Base-by-base conservation (phyloP, 2,888 invertebrate species). In the Cancer borealis region DNA sequence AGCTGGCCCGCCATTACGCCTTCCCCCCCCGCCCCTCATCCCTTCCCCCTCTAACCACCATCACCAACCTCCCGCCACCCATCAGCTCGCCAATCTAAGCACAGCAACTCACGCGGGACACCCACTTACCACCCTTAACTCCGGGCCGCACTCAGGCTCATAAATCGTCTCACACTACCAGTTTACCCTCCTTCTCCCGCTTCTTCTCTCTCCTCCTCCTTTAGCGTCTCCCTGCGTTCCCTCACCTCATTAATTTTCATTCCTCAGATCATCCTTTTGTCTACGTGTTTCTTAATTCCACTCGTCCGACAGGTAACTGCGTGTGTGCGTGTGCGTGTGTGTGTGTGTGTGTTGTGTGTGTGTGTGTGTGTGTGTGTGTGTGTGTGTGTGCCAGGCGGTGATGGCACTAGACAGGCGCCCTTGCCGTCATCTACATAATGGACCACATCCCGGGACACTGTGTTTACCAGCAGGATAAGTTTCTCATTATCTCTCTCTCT, bases 381-480 rank as follows among this genome's bases (percentile, higher is more conserved):
- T 10, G 54, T 10, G 5, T 10, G 54, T 0, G 6, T 10, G 54
- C 14, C 54, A 17, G 54, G 54, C 17, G 54, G 10, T 54, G 54
- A 54, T 54, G 54, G 54, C 54, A 17, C 54, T 54, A 54, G 54
- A 54, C 54, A 54, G 54, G 54, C 10, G 54, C 54, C 54, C 54
- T 54, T 54, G 14, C 54, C 90, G 49, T 54, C 54, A 49, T 30
- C 73, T 66, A 12, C 92, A 92, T 66, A 92, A 92, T 92, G 87
- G 92, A 49, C 87, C 92, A 92, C 92, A 92, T 92, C 92, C 92
- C 92, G 92, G 92, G 49, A 92, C 54, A 84, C 30, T 46, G 49
- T 73, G 92, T 92, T 92, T 92, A 92, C 26, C 92, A 87, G 47
- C 92, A 49, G 39, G 46, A 92, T 79, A 45, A 84, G 84, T 84